Base-by-base conservation (phyloP, 2,113 vertebrate genomes). In the Oophaga pumilio region DNA sequence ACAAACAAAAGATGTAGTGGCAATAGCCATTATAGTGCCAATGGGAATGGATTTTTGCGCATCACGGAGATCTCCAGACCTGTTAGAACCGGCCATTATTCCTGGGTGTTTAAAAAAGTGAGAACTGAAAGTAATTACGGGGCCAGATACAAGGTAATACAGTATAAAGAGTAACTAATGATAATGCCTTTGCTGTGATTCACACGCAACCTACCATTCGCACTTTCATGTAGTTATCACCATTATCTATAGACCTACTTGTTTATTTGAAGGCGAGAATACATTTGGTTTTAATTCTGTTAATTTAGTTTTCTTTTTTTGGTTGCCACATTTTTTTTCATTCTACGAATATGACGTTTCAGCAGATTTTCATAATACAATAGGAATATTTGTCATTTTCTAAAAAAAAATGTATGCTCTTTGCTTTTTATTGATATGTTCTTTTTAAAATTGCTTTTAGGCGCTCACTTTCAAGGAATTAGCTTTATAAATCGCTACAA, bases 1-100 rank as follows among this genome's bases (percentile, higher is more conserved):
- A 99, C 97, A 99, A 92, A 99, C 98, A 0, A 95, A 91, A 4
- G 98, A 98, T 59, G 98, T 99, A 92, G 97, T 99, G 93, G 96
- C 97, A 0, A 99, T 99, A 90, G 98, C 98, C 90, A 97, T 92
- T 89, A 99, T 99, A 90, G 98, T 99, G 88, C 98, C 98, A 0
- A 98, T 93, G 66, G 98, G 98, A 89, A 99, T 99, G 7, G 98
- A 99, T 91, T 99, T 99, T 94, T 99, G 98, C 15, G 98, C 98
- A 12, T 99, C 98, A n/a, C 97, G 95, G 88, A 99, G 95, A 89
- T 99, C 98, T 89, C 98, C 98, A 0, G 98, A 99, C 85, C 98
- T 96, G 92, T 99, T 99, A 50, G 98, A 99, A 57, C 98, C 98
- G 13, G 98, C 98, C 98, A 99, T 99, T 93, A 99, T 99, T 33